Base-by-base conservation (phyloP, 1,140 invertebrate species). In the Antheraea pernyi region DNA sequence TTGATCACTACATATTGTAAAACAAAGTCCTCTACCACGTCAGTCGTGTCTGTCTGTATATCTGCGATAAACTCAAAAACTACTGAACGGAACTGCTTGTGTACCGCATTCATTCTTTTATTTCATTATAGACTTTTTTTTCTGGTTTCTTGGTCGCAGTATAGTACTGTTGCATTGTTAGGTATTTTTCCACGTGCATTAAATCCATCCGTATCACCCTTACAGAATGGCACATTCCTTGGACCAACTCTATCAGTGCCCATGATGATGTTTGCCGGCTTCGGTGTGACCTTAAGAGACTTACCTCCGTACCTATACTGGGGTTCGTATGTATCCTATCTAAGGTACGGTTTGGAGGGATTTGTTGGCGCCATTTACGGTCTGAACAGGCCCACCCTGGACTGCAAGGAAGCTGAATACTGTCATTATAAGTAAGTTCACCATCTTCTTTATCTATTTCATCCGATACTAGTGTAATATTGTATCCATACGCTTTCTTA, bases 181-280 rank as follows among this genome's bases (percentile, higher is more conserved):
- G 4, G 4, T 30, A 30, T 30, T 30, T 30, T 30, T 30, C 22
- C 22, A 30, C 22, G 22, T 2, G 22, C 4, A 30, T 30, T 30
- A 30, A 30, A 30, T 30, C 4, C 22, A 30, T 30, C 22, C n/a
- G n/a, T 42, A 42, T 42, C 39, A 53, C 59, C 53, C 59, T 75
- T 75, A 6, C 75, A 97, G 94, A 97, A 97, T 81, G 97, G 97
- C 8, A 97, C 96, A 4, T 97, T 97, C 84, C 81, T 97, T 53
- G 97, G 96, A 0, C 97, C 97, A 3, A 95, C 95, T 0, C 80
- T 97, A 0, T 95, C 96, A 0, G 96, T 97, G 18, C 96, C 96
- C 8, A 95, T 97, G 94, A 97, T 97, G 97, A 97, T 97, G 96
- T 97, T 97, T 75, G 95, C 96, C 65, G 96, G 96, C 36, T 97